Conservation (phyloP, 2,888 invertebrate species). For the Xylota segnis region DNA sequence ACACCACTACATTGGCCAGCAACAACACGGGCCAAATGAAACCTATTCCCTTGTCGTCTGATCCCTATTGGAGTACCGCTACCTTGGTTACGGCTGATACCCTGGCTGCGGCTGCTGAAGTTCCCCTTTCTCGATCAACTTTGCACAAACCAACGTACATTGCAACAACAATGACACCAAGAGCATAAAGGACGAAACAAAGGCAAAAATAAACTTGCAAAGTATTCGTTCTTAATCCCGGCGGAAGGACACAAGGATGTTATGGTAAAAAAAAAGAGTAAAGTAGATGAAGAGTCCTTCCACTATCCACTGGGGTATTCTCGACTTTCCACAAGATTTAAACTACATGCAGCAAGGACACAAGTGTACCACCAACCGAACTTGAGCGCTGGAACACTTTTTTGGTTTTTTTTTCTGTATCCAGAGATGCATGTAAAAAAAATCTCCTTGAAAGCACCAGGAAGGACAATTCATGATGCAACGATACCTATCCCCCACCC, state of each 20-base stretch:
- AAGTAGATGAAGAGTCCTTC: conserved; percentile 54
- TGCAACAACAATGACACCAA: conserved; percentile 55
- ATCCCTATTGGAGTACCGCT: conserved; percentile 47
- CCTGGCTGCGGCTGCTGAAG: conserved; percentile 35
- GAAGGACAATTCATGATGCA: conserved; percentile 59
- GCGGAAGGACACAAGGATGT: conserved; percentile 69
- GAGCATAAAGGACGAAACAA: conserved; percentile 63
- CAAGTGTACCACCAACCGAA: conserved; percentile 22
- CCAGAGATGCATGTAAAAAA: conserved; percentile 23
- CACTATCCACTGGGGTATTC: conserved; percentile 55
- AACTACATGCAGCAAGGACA: conserved; percentile 61
- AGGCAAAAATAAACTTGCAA: conserved; percentile 68
- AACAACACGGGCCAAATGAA: conserved; percentile 35
- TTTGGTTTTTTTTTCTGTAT: conserved; percentile 34
- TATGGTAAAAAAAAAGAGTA: conserved; percentile 6
- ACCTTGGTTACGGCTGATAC: conserved; percentile 53
- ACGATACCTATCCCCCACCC: background rate
- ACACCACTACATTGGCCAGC: conserved; percentile 25
- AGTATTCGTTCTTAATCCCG: conserved; percentile 73
- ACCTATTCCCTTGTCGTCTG: conserved; percentile 66
- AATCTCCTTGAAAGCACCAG: conserved; percentile 38
- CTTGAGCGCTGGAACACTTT: conserved; percentile 19
- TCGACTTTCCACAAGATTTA: conserved; percentile 72
- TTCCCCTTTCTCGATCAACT: background rate
- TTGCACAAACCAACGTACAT: conserved; percentile 29